Evolutionary conservation across 1,140 invertebrate species (phyloP).

Genomic region (Dolichoris vasculosae): DNA sequence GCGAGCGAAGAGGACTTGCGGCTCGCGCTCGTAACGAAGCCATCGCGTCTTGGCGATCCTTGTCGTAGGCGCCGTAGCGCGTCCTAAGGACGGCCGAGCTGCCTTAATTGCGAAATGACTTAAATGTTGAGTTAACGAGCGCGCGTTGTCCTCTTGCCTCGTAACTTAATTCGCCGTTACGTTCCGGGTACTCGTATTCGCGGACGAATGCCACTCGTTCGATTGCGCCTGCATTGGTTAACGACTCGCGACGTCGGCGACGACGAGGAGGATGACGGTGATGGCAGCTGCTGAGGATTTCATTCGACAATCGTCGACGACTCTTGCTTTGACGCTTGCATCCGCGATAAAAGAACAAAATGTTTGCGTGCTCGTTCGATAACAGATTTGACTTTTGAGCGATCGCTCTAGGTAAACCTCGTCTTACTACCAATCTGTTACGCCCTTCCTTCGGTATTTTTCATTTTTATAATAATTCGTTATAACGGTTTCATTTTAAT

Average conservation of each 20-base stretch:
- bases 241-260: background rate
- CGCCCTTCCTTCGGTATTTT: no score
- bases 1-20: background rate
- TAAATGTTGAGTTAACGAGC: constrained; percentile 62
- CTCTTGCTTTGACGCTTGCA: no score
- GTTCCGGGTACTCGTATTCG: constrained; percentile 53
- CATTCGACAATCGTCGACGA: no score
- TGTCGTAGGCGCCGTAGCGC: background rate
- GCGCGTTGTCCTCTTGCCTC: constrained; percentile 43
- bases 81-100: background rate
- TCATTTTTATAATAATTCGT: no score
- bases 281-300: background rate
- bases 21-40: background rate
- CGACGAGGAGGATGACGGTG: background rate
- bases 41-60: background rate
- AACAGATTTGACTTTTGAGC: no score
- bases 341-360: no score
- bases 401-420: no score
- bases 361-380: no score
- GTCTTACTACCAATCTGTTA: no score
- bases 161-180: constrained; percentile 61
- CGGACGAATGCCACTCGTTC: constrained; percentile 51
- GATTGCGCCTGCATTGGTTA: background rate
- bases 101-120: constrained; percentile 62
- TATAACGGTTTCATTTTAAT: no score